Percentiles rank a stretch among this genome's conserved stretches.
Evolutionary conservation across 2,888 invertebrate genomes (phyloP).

Genomic region (Galeopsomyia nigrocyanea): DNA sequence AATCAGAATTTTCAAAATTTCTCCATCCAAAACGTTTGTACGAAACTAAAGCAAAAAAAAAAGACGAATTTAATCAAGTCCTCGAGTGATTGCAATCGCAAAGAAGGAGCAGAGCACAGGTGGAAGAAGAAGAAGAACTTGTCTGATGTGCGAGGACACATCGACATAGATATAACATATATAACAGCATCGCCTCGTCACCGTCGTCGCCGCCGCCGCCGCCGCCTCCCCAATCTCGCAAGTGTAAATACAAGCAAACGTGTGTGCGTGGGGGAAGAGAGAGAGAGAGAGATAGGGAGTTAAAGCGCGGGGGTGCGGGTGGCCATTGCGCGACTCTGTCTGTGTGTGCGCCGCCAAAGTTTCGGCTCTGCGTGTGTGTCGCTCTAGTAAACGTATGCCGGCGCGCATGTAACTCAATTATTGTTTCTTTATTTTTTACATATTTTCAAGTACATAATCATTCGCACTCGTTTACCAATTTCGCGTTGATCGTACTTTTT

Average conservation of each 20-base stretch:
- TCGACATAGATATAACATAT: too few relatives aligned
- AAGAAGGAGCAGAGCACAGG: too few relatives aligned
- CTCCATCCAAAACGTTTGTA: too few relatives aligned
- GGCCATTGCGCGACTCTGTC: conserved; percentile 40
- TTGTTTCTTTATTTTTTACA: not conserved
- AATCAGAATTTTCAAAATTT: too few relatives aligned
- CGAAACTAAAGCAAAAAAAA: too few relatives aligned
- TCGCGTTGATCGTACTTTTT: too few relatives aligned
- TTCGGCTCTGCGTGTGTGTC: conserved; percentile 12
- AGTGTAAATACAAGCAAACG: conserved; percentile 19
- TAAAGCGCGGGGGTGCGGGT: conserved; percentile 30
- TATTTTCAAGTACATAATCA: not conserved
- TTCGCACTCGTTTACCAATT: not conserved
- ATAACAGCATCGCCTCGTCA: too few relatives aligned
- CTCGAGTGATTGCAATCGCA: too few relatives aligned
- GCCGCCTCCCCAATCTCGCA: conserved; percentile 19
- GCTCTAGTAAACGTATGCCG: not conserved
- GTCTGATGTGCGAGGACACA: too few relatives aligned
- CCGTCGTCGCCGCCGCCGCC: not conserved
- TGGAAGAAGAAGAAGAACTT: too few relatives aligned
- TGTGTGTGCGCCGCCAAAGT: conserved; percentile 7
- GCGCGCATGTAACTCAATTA: not conserved
- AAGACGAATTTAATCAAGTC: too few relatives aligned
- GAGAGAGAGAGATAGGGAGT: conserved; percentile 10
- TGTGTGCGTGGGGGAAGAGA: not conserved